phyloP scores from a whole-genome alignment of 2,113 vertebrate species.

The Procavia capensis region DNA sequence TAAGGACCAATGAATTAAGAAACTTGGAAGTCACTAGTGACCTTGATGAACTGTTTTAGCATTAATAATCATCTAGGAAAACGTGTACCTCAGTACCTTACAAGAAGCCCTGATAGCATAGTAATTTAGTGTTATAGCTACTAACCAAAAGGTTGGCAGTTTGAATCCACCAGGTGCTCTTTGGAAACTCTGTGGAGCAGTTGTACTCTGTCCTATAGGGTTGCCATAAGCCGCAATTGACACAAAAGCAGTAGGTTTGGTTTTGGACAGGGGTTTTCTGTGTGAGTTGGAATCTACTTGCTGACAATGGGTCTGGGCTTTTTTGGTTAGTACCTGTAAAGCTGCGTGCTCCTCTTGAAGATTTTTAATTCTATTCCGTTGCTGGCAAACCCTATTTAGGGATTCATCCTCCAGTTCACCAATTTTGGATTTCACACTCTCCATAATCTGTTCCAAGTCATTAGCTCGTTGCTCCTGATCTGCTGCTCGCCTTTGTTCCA shows the following conservation, averaged over 20 bases:
- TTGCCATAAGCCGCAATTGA: too few species aligned
- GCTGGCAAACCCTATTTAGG: constrained; percentile 88
- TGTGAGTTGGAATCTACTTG: too few species aligned
- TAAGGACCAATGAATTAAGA: background rate
- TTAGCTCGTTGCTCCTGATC: constrained; percentile 87
- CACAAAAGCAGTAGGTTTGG: too few species aligned
- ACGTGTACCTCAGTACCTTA: constrained; percentile 83
- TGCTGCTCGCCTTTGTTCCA: constrained; percentile 85
- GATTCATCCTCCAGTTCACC: constrained; percentile 93
- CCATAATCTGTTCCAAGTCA: constrained; percentile 90
- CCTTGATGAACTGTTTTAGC: background rate
- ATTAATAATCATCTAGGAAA: background rate
- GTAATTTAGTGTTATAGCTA: too few species aligned
- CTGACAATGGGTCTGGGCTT: too few species aligned
- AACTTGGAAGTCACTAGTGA: background rate
- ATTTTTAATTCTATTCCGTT: constrained; percentile 86
- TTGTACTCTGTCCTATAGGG: too few species aligned
- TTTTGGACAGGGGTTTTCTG: too few species aligned
- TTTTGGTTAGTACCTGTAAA: too few species aligned
- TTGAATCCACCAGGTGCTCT: too few species aligned
- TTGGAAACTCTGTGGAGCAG: too few species aligned
- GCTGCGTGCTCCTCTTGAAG: constrained; percentile 88
- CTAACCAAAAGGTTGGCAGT: too few species aligned
- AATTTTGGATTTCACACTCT: constrained; percentile 90
- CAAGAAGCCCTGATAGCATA: too few species aligned